These are phyloP conservation scores for Kobus ellipsiprymnus DNA, from an alignment of 2,113 vertebrate genomes.

Conservation along the genomic window DNA sequence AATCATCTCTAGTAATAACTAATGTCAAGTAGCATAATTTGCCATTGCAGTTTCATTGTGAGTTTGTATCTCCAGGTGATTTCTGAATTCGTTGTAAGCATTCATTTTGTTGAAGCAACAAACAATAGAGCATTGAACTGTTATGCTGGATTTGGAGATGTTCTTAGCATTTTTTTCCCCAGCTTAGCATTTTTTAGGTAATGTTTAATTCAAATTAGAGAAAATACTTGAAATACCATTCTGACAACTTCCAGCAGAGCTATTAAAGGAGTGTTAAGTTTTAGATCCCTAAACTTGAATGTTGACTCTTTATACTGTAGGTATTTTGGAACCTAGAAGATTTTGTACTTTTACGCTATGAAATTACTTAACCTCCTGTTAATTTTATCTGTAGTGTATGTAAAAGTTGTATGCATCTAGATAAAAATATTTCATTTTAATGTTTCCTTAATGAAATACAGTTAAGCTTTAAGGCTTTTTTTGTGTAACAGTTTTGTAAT, in stretches of 20 bases:
- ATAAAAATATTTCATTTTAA: not conserved
- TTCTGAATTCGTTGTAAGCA: constrained; percentile 63
- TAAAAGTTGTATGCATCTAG: not conserved
- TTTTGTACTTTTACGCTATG: not conserved
- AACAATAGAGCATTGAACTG: not conserved
- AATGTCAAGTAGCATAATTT: not conserved
- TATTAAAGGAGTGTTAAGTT: constrained; percentile 78
- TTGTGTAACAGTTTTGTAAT: constrained; percentile 12
- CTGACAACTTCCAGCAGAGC: constrained; percentile 75
- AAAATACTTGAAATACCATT: constrained; percentile 79
- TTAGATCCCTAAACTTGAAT: constrained; percentile 74
- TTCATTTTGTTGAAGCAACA: constrained; percentile 69
- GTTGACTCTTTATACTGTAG: constrained; percentile 53
- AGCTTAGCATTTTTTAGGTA: constrained; percentile 73
- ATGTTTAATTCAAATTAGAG: constrained; percentile 77
- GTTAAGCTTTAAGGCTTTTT: not conserved
- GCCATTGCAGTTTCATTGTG: constrained; percentile 54
- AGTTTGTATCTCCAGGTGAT: constrained; percentile 68
- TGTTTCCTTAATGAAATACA: not conserved
- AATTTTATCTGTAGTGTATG: not conserved
- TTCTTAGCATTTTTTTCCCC: constrained; percentile 39
- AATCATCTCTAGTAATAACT: not conserved
- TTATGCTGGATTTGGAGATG: constrained; percentile 66
- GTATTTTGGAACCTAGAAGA: constrained; percentile 49
- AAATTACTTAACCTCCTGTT: not conserved